Evolutionary conservation across 2,888 invertebrate species (phyloP).

Genomic region (Limnephilus marmoratus): DNA sequence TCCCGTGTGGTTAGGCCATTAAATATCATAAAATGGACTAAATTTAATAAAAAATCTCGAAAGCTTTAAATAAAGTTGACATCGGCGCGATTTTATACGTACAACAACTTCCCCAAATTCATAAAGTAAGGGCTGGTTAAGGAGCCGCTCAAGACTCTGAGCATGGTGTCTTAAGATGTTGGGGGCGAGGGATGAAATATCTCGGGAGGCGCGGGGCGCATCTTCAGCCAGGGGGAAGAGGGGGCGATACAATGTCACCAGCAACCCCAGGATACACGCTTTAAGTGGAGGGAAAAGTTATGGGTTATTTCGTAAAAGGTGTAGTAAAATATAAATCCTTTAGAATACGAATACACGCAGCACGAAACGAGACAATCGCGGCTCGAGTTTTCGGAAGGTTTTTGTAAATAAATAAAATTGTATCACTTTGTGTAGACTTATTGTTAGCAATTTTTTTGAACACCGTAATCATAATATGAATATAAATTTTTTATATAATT

Average conservation of each 20-base stretch:
- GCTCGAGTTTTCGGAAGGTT: not conserved
- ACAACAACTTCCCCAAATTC: slow-evolving; percentile 28
- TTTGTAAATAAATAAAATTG: not conserved
- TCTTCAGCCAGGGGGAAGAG: not conserved
- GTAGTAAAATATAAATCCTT: slow-evolving; percentile 8
- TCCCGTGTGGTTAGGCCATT: no score
- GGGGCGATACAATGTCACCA: slow-evolving; percentile 42
- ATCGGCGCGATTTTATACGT: not conserved
- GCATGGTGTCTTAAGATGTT: slow-evolving; percentile 38
- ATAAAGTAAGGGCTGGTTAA: slow-evolving; percentile 44
- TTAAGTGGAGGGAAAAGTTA: slow-evolving; percentile 34
- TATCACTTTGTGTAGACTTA: not conserved
- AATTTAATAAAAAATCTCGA: not conserved
- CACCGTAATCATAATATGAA: not conserved
- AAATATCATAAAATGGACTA: not conserved
- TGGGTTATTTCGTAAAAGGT: slow-evolving; percentile 36
- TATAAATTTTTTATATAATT: no score
- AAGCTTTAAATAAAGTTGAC: not conserved
- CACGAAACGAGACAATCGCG: not conserved
- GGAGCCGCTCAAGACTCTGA: slow-evolving; percentile 45
- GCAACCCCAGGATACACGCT: slow-evolving; percentile 18
- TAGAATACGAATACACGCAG: slow-evolving; percentile 14
- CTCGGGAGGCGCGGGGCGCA: not conserved
- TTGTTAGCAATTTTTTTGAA: not conserved
- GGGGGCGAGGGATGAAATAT: slow-evolving; percentile 33